Conservation (phyloP, 2,888 invertebrate genomes). For the Coenonympha arcania region DNA sequence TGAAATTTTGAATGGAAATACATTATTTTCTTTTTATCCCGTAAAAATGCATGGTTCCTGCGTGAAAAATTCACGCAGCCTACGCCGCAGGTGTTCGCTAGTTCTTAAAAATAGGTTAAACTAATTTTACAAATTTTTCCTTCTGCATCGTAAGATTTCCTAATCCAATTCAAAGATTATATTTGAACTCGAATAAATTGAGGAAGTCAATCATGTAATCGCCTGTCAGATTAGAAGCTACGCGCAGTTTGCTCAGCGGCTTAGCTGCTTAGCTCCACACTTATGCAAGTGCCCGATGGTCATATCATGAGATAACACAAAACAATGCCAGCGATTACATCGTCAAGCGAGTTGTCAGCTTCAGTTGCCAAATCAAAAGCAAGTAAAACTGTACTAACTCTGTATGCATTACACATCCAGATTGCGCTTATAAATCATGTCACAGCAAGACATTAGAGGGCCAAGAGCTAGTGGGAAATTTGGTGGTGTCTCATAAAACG, state of each 20-base stretch:
- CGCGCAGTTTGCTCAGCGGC: slow-evolving; percentile 44
- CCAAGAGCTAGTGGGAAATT: background rate
- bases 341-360: slow-evolving; percentile 63
- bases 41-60: too few relatives aligned
- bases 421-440: slow-evolving; percentile 67
- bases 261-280: slow-evolving; percentile 60
- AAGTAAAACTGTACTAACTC: slow-evolving; percentile 46
- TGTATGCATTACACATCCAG: slow-evolving; percentile 48
- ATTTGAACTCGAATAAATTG: too few relatives aligned
- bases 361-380: slow-evolving; percentile 66
- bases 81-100: too few relatives aligned
- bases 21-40: too few relatives aligned
- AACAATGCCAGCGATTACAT: slow-evolving; percentile 69
- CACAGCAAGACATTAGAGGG: slow-evolving; percentile 51
- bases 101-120: too few relatives aligned
- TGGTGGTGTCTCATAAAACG: background rate
- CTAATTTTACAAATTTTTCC: too few relatives aligned
- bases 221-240: slow-evolving; percentile 62
- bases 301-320: slow-evolving; percentile 66
- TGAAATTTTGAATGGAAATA: too few relatives aligned
- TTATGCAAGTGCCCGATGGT: slow-evolving; percentile 64
- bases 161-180: too few relatives aligned
- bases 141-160: too few relatives aligned
- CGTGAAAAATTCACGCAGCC: too few relatives aligned
- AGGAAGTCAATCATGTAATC: slow-evolving; percentile 62